Conservation (phyloP, 2,797 vertebrate genomes). For the Enteromius afrohamiltoni region DNA sequence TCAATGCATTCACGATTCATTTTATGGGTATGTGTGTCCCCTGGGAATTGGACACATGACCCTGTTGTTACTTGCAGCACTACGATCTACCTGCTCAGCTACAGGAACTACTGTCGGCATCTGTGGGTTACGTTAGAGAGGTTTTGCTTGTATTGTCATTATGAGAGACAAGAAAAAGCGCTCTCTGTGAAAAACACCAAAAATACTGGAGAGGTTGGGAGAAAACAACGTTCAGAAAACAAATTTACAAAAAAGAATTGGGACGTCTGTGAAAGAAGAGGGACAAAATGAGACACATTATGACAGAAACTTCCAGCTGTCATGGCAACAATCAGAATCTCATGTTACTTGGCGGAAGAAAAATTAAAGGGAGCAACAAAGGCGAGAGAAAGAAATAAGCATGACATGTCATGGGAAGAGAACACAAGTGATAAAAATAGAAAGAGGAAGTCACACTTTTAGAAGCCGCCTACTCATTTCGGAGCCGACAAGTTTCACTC, state of each 20-base stretch:
- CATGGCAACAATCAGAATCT: conserved; percentile 40
- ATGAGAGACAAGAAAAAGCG: not conserved
- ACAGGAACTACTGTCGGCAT: not conserved
- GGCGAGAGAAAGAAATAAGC: conserved; percentile 45
- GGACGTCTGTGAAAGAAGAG: not conserved
- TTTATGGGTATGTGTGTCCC: not conserved
- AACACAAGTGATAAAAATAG: conserved; percentile 69
- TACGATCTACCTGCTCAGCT: not conserved
- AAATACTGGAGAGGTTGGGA: conserved; percentile 12
- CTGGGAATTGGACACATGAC: conserved; percentile 13
- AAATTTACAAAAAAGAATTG: not conserved
- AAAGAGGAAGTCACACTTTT: conserved; percentile 76
- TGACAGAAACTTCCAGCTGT: conserved; percentile 41
- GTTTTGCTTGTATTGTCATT: not conserved
- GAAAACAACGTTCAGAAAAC: not conserved
- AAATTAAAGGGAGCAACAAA: conserved; percentile 16
- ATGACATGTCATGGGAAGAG: conserved; percentile 64
- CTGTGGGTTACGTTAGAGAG: not conserved
- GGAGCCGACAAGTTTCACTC: conserved; percentile 67
- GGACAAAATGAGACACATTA: conserved; percentile 1
- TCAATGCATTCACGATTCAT: not conserved
- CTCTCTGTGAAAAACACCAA: not conserved
- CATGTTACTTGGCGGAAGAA: not conserved
- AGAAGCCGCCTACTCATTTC: conserved; percentile 69
- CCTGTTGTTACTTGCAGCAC: not conserved